These are phyloP conservation scores for Misgurnus mizolepis DNA, from an alignment of 2,113 vertebrate genomes.

Conservation along the genomic window DNA sequence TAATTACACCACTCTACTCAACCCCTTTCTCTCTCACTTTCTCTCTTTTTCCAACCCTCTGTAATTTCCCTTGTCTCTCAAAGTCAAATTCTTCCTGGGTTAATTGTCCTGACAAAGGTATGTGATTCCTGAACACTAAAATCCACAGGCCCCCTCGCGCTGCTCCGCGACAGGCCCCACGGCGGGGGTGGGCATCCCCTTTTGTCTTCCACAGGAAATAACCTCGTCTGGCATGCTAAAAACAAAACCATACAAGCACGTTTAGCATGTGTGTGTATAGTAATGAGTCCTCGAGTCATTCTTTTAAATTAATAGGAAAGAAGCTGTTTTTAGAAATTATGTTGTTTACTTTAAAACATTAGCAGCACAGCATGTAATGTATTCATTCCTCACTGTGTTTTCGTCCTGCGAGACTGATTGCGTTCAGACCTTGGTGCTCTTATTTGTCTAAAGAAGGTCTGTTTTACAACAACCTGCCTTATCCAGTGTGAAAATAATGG, in stretches of 20 bases:
- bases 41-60: constrained; percentile 35
- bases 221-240: constrained; percentile 65
- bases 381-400: not conserved
- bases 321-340: constrained; percentile 3
- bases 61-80: constrained; percentile 38
- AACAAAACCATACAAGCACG: constrained; percentile 35
- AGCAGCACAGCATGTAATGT: not conserved
- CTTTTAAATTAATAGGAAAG: not conserved
- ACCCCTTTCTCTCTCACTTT: constrained; percentile 46
- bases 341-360: not conserved
- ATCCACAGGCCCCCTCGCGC: constrained; percentile 55
- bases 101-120: constrained; percentile 66
- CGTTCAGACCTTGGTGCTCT: too few relatives aligned
- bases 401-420: constrained; percentile 11
- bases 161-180: constrained; percentile 47
- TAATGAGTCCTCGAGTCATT: not conserved
- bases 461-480: not conserved
- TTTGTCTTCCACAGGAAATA: constrained; percentile 73
- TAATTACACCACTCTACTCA: constrained; percentile 61
- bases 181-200: not conserved
- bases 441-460: not conserved
- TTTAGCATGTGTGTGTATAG: not conserved
- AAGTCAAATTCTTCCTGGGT: constrained; percentile 60
- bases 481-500: constrained; percentile 21
- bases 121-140: constrained; percentile 59